These are phyloP conservation scores for Leptothorax acervorum DNA, from an alignment of 2,888 invertebrate species.

Conservation along the genomic window DNA sequence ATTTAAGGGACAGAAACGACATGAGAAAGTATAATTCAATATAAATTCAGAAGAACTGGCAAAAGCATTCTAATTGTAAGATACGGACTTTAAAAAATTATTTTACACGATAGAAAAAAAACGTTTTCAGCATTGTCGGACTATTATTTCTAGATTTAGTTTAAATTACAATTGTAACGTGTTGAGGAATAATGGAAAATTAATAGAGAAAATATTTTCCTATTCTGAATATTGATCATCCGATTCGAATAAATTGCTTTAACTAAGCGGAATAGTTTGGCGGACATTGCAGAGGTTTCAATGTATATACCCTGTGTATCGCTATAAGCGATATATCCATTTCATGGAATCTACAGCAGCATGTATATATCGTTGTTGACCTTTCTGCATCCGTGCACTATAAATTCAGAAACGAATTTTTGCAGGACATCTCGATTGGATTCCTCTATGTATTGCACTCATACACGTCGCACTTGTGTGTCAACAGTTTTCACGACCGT, in stretches of 20 bases:
- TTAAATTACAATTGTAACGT: not conserved
- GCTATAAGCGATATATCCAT: slow-evolving; percentile 24
- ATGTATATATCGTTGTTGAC: slow-evolving; percentile 47
- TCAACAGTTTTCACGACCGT: slow-evolving; percentile 40
- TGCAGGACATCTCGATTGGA: slow-evolving; percentile 38
- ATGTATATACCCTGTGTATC: slow-evolving; percentile 8
- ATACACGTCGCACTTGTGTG: not conserved
- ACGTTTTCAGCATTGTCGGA: not conserved
- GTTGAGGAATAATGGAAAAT: not conserved
- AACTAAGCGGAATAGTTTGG: slow-evolving; percentile 21
- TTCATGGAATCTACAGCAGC: slow-evolving; percentile 29
- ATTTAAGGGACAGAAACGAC: not conserved
- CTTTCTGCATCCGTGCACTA: slow-evolving; percentile 28
- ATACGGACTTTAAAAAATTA: not conserved
- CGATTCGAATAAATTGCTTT: slow-evolving; percentile 23
- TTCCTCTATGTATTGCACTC: not conserved
- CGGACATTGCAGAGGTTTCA: not conserved
- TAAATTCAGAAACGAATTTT: slow-evolving; percentile 50
- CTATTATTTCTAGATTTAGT: not conserved
- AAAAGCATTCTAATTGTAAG: not conserved
- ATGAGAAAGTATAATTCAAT: not conserved
- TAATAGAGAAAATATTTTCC: slow-evolving; percentile 37
- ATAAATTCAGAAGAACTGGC: not conserved
- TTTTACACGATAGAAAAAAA: not conserved
- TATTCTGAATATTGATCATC: slow-evolving; percentile 9